Evolutionary conservation across 2,797 vertebrate genomes (phyloP), one percentile per base, ranked within the genome.

Genomic region (Eurystomus glaucurus): DNA sequence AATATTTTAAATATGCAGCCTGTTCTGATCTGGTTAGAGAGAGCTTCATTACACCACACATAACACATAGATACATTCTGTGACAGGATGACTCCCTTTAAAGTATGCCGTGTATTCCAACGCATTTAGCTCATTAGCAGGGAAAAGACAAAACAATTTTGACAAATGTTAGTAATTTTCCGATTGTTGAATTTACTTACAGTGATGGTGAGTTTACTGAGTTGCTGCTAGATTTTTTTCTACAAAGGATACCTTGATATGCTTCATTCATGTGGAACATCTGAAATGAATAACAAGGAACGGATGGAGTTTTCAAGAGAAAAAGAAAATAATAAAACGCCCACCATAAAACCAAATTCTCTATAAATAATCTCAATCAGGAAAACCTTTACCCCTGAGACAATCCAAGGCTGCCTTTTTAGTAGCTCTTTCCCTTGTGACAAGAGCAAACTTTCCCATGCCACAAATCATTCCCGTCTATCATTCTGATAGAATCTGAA

Each of bases 401-500:
- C 54, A 75, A 91, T 74, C 46, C 79, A 78, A 90, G 41, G 45
- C 76, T 93, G 72, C 52, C 69, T 92, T 96, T 97, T 95, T 86
- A 94, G 94, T 78, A 95, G 69, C 54, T 86, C 46, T 93, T 94
- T 95, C 91, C 90, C 91, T 81, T 94, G 79, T 75, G 91, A 95
- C 85, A 88, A 88, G n/a, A 95, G 43, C 58, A 95, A 94, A 94
- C 72, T 96, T 96, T 95, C 91, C 94, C 91, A 95, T 96, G 90
- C 72, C 48, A 78, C 65, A 66, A 45, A 88, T 75, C 46, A 86
- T 90, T 93, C 54, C 52, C 0, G 0, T 88, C 91, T 52, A 82
- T 95, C 33, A 70, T 58, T 86, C 77, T 84, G 54, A 70, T 76
- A 79, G 2, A 62, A 76, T 95, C 51, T 85, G 79, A 90, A 70